Conservation (phyloP, 2,888 invertebrate species). For the Ophioninae sp. region DNA sequence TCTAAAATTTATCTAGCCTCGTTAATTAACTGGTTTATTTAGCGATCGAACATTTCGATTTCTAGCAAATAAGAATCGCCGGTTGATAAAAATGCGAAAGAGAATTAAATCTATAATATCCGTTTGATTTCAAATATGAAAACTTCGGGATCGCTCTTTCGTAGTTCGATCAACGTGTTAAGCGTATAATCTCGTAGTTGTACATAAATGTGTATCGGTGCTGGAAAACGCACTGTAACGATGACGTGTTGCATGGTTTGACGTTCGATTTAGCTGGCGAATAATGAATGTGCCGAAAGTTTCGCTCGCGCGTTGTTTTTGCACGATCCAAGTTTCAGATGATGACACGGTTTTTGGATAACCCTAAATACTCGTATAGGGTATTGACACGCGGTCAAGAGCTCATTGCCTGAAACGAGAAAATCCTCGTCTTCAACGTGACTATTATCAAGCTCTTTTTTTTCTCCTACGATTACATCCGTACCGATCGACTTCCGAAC, state of each 20-base stretch:
- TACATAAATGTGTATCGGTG: conserved; percentile 17
- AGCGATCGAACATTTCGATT: too few relatives aligned
- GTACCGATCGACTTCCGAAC: too few relatives aligned
- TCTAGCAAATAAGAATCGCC: too few relatives aligned
- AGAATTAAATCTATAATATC: too few relatives aligned
- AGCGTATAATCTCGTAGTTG: conserved; percentile 1
- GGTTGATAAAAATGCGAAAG: too few relatives aligned
- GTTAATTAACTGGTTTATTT: too few relatives aligned
- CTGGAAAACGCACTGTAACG: conserved; percentile 14
- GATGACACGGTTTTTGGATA: neutral
- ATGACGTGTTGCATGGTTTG: conserved; percentile 50
- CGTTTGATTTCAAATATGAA: too few relatives aligned
- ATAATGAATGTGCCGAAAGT: neutral
- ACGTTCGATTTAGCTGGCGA: neutral
- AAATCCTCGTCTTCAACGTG: too few relatives aligned
- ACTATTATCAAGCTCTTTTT: too few relatives aligned
- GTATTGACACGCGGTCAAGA: neutral
- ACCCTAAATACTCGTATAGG: neutral
- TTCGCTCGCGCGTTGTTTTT: neutral
- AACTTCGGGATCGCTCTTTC: neutral
- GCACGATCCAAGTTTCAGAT: neutral
- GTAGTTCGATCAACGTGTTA: neutral
- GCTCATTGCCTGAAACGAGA: too few relatives aligned
- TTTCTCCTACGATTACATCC: too few relatives aligned
- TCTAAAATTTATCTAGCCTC: too few relatives aligned